These are phyloP conservation scores for Drosophila watanabei DNA, from an alignment of 1,140 invertebrate genomes.

Conservation along the genomic window DNA sequence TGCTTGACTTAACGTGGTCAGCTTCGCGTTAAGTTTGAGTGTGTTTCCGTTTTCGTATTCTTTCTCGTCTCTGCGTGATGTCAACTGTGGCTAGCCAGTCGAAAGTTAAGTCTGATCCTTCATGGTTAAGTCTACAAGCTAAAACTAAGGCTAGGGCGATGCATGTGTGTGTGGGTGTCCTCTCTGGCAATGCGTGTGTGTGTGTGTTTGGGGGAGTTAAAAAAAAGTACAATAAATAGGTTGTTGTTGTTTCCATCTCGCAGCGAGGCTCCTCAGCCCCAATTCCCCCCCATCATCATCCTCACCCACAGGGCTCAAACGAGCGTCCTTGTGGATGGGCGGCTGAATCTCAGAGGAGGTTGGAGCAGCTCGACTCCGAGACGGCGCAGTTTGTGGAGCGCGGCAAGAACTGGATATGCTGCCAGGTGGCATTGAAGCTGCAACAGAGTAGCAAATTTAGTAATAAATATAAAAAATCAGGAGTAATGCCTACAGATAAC, in stretches of 20 bases:
- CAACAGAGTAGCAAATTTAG: not conserved
- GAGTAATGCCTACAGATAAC: slow-evolving; percentile 63
- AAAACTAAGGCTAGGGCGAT: slow-evolving; percentile 42
- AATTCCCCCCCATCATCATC: not conserved
- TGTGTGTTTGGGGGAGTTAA: slow-evolving; percentile 49
- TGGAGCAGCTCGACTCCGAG: slow-evolving; percentile 68
- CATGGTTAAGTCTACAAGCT: slow-evolving; percentile 30
- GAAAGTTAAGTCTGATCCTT: slow-evolving; percentile 35
- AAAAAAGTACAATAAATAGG: slow-evolving; percentile 80
- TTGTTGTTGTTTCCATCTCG: slow-evolving; percentile 39
- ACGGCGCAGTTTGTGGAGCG: slow-evolving; percentile 75
- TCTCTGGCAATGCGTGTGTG: slow-evolving; percentile 36
- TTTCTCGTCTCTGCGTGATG: slow-evolving; percentile 28
- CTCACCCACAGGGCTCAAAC: slow-evolving; percentile 46
- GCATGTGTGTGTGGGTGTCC: slow-evolving; percentile 21
- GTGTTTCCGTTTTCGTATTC: slow-evolving; percentile 1
- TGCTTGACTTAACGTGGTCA: slow-evolving; percentile 12
- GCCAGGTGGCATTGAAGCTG: slow-evolving; percentile 84
- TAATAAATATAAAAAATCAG: not conserved
- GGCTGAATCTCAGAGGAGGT: slow-evolving; percentile 66
- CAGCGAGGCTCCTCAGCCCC: slow-evolving; percentile 20
- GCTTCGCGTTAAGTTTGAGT: not conserved
- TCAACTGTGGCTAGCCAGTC: slow-evolving; percentile 51
- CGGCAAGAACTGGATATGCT: slow-evolving; percentile 82
- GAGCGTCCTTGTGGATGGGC: slow-evolving; percentile 19